A percentile compares a stretch with the other conserved stretches of the same genome.
Conservation (phyloP, 2,797 vertebrate species). For the Enteromius treurensis region DNA sequence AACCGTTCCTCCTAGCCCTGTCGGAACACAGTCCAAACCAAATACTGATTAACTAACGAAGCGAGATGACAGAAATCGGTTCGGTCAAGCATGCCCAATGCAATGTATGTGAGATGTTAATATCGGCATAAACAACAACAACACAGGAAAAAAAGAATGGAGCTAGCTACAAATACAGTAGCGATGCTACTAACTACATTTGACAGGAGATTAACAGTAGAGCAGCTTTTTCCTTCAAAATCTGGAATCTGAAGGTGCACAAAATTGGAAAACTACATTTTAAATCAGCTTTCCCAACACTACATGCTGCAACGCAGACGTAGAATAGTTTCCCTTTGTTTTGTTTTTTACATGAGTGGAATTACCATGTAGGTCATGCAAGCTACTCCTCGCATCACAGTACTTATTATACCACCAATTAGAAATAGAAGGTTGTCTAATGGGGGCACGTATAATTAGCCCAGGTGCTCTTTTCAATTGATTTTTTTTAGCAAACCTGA, state of each 20-base stretch:
- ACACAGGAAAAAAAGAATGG: not conserved
- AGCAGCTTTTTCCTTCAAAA: not conserved
- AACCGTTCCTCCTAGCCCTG: constrained; percentile 68
- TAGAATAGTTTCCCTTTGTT: not conserved
- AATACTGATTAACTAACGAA: constrained; percentile 68
- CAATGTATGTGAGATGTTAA: constrained; percentile 6
- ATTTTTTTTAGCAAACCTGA: constrained; percentile 43
- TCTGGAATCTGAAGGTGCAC: too few species aligned
- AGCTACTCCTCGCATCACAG: constrained; percentile 26
- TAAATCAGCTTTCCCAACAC: not conserved
- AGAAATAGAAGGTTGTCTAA: constrained; percentile 39
- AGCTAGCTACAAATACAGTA: not conserved
- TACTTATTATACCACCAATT: constrained; percentile 45
- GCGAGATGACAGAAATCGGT: constrained; percentile 67
- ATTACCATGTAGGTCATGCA: constrained; percentile 48
- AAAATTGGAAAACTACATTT: not conserved
- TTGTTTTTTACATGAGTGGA: constrained; percentile 30
- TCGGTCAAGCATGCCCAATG: constrained; percentile 35
- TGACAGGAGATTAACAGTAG: not conserved
- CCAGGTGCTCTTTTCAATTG: constrained; percentile 47
- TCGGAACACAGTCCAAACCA: constrained; percentile 64
- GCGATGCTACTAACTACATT: not conserved
- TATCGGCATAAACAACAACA: constrained; percentile 10
- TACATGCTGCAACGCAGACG: not conserved
- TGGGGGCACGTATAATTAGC: constrained; percentile 47